Evolutionary conservation across 2,888 invertebrate genomes (phyloP).

Genomic region (Catocala fraxini): DNA sequence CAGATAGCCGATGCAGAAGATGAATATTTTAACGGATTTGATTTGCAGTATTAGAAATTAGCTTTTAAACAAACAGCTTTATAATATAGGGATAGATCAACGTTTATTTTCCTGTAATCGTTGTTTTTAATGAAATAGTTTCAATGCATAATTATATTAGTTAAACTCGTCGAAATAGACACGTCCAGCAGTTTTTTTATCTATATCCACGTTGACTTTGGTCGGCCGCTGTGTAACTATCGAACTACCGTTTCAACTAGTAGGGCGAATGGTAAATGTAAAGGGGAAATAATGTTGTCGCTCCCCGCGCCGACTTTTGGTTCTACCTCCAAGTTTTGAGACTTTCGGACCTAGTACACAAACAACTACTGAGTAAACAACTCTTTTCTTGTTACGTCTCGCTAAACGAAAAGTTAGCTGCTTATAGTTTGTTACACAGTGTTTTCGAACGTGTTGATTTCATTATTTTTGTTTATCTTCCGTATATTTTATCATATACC

Average conservation of each 20-base stretch:
- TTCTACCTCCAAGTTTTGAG: slow-evolving; percentile 45
- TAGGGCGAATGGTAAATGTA: slow-evolving; percentile 58
- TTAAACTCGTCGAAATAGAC: no score
- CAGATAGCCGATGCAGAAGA: no score
- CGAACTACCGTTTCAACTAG: slow-evolving; percentile 58
- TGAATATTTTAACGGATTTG: no score
- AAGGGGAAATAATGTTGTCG: slow-evolving; percentile 68
- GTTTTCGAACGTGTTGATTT: slow-evolving; percentile 38
- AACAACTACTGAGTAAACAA: slow-evolving; percentile 54
- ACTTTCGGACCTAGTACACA: slow-evolving; percentile 51
- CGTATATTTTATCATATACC: background rate
- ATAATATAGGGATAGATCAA: no score
- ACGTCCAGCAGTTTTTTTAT: slow-evolving; percentile 22
- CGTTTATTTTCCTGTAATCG: no score
- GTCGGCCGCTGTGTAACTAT: slow-evolving; percentile 60
- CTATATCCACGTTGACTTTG: slow-evolving; percentile 34
- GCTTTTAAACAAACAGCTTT: no score
- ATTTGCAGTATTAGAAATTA: no score
- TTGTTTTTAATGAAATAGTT: no score
- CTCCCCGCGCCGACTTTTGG: slow-evolving; percentile 49
- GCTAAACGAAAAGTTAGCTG: slow-evolving; percentile 49
- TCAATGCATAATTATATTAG: no score
- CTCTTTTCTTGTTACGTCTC: slow-evolving; percentile 50
- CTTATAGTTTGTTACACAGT: slow-evolving; percentile 41
- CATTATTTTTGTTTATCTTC: slow-evolving; percentile 11